These are phyloP conservation scores for Halcyon senegalensis DNA, from an alignment of 2,113 vertebrate species.

Conservation along the genomic window DNA sequence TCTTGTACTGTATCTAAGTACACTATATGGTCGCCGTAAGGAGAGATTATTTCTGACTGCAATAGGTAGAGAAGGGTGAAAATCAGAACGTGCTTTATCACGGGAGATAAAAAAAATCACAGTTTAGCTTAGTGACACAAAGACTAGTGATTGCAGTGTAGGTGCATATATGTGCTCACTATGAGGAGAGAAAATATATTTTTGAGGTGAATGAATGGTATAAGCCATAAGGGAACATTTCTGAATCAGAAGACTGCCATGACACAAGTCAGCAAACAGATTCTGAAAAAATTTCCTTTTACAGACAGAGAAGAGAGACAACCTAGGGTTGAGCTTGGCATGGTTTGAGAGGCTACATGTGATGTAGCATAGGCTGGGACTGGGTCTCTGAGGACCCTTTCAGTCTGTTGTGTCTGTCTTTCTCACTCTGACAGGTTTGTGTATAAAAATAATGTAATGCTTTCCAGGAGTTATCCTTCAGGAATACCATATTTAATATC, in stretches of 20 bases:
- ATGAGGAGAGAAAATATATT: not conserved
- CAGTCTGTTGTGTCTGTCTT: not conserved
- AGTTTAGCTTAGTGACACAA: not conserved
- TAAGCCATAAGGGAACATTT: not conserved
- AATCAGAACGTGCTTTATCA: not conserved
- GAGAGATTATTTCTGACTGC: not conserved
- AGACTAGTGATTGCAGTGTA: not conserved
- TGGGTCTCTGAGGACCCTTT: not conserved
- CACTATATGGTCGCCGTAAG: not conserved
- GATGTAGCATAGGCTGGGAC: not conserved
- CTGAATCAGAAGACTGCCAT: not conserved
- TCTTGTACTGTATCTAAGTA: not conserved
- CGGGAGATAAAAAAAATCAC: not conserved
- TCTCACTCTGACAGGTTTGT: not conserved
- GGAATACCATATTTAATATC: not conserved
- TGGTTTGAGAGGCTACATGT: not conserved
- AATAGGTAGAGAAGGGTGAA: not conserved
- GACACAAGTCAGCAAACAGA: not conserved
- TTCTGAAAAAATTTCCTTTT: not conserved
- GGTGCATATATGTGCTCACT: not conserved
- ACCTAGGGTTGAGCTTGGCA: not conserved
- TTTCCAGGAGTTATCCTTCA: not conserved
- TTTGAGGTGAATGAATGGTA: not conserved
- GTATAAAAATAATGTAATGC: not conserved
- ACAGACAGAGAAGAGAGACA: not conserved